Base-by-base conservation (phyloP, 2,888 invertebrate species). In the Theodoxus fluviatilis region DNA sequence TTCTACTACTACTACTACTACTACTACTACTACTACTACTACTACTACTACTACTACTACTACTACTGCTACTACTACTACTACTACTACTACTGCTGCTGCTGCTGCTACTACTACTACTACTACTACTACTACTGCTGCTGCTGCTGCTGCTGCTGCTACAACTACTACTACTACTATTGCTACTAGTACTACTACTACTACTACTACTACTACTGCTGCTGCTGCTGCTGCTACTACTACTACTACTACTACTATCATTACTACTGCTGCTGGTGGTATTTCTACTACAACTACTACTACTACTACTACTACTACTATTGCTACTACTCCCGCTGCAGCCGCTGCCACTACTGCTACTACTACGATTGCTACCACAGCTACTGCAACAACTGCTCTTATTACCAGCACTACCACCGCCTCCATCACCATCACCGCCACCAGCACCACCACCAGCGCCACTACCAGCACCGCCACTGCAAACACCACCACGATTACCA, bases 1-100 rank as follows among this genome's bases (percentile, higher is more conserved):
- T 59, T 25, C 59, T 59, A 59, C 59, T 59, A 59, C 59, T 59
- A 59, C 59, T 59, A 59, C 59, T 59, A 59, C 59, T 59, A 59
- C 59, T 59, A 12, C 59, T 59, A 59, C 59, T 59, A 59, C 59
- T 59, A 59, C 59, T 59, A 67, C 49, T 64, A 18, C 12, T 18
- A 28, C 55, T 61, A 61, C n/a, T 33, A 61, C 33, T 31, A 31
- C 33, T n/a, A 61, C 33, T 9, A 61, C 33, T n/a, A 31, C 33
- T n/a, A 61, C 33, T 31, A 61, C 33, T 61, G 33, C 33, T 31
- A 61, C 33, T 61, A 31, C 33, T 55, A 55, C 12, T 18, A 55
- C 55, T 55, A 55, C 55, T 55, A 55, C 55, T 55, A 55, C 55
- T 55, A 55, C 55, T 55, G 22, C 55, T 55, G 22, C 55, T 55